phyloP scores from a whole-genome alignment of 2,797 vertebrate genomes.

The Sebastes cheni region DNA sequence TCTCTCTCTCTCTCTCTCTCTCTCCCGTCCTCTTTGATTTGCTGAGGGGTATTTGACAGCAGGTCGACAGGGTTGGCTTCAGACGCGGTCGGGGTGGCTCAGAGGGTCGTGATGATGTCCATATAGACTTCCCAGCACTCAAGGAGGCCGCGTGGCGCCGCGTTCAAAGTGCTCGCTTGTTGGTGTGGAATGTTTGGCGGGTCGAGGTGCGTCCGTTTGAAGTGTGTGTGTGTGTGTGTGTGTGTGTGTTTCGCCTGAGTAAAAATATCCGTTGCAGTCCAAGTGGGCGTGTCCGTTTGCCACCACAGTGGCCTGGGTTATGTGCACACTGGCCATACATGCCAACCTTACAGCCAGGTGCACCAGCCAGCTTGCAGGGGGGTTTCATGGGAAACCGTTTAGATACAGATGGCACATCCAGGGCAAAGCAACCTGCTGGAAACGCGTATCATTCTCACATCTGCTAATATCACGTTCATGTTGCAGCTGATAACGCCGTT shows the following conservation, averaged over 20 bases:
- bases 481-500: too few species aligned
- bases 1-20: neutral
- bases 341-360: conserved; percentile 38
- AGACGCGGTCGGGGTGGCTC: conserved; percentile 48
- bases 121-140: conserved; percentile 74
- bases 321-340: conserved; percentile 38
- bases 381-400: conserved; percentile 60
- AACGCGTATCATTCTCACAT: conserved; percentile 29
- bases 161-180: conserved; percentile 70
- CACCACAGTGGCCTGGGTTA: conserved; percentile 38
- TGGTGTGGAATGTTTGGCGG: conserved; percentile 72
- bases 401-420: conserved; percentile 50
- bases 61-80: conserved; percentile 55
- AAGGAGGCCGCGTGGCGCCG: conserved; percentile 56
- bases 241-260: conserved; percentile 27
- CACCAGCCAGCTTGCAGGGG: conserved; percentile 26
- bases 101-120: conserved; percentile 58
- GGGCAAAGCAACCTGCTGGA: conserved; percentile 25
- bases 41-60: conserved; percentile 63
- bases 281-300: conserved; percentile 47
- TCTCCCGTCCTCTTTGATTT: conserved; percentile 34
- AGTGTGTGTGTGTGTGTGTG: conserved; percentile 42
- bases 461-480: conserved; percentile 17
- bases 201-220: conserved; percentile 57
- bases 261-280: conserved; percentile 67